Evolutionary conservation across 2,888 invertebrate species (phyloP).

Genomic region (Listrodromus nycthemerus): DNA sequence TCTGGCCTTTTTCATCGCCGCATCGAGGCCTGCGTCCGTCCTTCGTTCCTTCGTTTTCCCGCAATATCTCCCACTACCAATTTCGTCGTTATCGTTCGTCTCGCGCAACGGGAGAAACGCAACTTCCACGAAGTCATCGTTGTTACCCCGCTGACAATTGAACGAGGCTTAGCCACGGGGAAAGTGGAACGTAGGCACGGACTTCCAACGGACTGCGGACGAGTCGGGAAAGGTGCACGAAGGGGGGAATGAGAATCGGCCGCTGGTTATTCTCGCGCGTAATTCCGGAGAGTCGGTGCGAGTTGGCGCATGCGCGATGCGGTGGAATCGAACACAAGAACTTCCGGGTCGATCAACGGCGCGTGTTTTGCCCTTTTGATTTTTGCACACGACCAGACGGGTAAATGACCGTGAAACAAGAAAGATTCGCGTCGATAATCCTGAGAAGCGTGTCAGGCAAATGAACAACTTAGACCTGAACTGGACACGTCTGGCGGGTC

Average conservation of each 20-base stretch:
- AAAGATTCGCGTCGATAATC: not conserved
- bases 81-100: constrained; percentile 35
- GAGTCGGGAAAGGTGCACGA: not conserved
- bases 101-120: constrained; percentile 39
- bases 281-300: constrained; percentile 41
- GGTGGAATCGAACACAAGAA: not conserved
- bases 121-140: constrained; percentile 53
- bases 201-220: not conserved
- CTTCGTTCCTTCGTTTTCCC: not conserved
- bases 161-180: constrained; percentile 44
- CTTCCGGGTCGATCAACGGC: constrained; percentile 17
- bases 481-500: not conserved
- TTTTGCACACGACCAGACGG: not conserved
- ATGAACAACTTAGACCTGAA: not conserved
- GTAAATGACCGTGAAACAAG: not conserved
- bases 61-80: not conserved
- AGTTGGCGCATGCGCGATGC: not conserved
- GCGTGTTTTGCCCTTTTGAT: constrained; percentile 5
- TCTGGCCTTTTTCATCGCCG: not conserved
- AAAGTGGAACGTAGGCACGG: constrained; percentile 47
- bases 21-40: not conserved
- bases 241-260: not conserved
- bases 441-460: not conserved
- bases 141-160: constrained; percentile 51
- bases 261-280: constrained; percentile 36